Evolutionary conservation across 2,113 vertebrate species (phyloP), one percentile per base, ranked within the genome.

Genomic region (Peromyscus californicus): DNA sequence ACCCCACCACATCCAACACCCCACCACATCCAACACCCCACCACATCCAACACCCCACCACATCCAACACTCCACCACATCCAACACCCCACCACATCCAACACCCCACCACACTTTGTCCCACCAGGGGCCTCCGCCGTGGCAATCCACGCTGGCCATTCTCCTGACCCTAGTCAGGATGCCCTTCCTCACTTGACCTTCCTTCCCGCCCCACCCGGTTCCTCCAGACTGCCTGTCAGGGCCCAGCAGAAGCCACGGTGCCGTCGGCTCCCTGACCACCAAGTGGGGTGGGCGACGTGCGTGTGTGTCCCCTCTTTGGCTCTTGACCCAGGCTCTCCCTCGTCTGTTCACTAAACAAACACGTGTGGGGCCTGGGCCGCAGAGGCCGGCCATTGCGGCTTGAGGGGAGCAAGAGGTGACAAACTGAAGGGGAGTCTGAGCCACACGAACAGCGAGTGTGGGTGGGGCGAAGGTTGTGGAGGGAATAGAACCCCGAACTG

Each of bases 401-500:
- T 22, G 31, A 33, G 3, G 33, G 24, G 17, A 70, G 48, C 4
- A 16, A 22, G 39, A 45, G 36, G 48, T 7, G 61, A 39, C 26
- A 4, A 7, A 45, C 15, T 78, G 63, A 22, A 0, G 0, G 72
- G 76, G 33, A 72, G 29, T 61, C 42, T 70, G 15, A 75, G 54
- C 16, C 45, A 90, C 24, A 7, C 16, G 45, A 48, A 76, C 24
- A 89, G 13, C 54, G 10, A 51, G 17, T 54, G 21, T 61, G 36
- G 54, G 24, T 6, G 9, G 33, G 12, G 5, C 1, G 0, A 26
- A 22, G 11, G 54, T 4, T 54, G 48, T 51, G 1, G 16, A 51
- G 26, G 4, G 29, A 51, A 4, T 33, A 80, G 21, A 19, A 33
- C 48, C 16, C 9, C 3, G 1, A 54, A 9, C 48, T 31, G 15